phyloP scores from a whole-genome alignment of 1,140 invertebrate genomes.

The Hetaerina americana region DNA sequence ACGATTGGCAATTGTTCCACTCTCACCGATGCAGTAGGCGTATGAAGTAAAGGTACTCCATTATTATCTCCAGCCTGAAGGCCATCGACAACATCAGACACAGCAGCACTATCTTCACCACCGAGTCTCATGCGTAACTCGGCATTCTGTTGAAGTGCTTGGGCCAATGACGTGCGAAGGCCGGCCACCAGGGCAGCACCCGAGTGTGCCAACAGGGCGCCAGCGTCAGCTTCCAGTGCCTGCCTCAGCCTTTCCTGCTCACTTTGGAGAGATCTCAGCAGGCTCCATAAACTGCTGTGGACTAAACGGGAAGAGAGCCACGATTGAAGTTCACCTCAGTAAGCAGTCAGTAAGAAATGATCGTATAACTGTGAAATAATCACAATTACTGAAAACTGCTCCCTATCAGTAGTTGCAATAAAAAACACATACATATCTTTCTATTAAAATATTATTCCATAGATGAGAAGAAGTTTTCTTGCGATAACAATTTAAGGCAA shows the following conservation, averaged over 20 bases:
- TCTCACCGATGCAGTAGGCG: background rate
- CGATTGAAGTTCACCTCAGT: no score
- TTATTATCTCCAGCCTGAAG: background rate
- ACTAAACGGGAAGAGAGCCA: no score
- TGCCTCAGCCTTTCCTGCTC: constrained; percentile 47
- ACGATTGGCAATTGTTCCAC: background rate
- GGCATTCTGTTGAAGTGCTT: constrained; percentile 57
- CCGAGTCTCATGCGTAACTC: constrained; percentile 47
- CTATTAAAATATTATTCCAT: no score
- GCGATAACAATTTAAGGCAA: no score
- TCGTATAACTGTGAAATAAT: no score
- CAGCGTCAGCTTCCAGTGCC: constrained; percentile 34
- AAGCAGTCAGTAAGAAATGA: no score
- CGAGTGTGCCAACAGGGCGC: constrained; percentile 17
- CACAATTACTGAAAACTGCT: no score
- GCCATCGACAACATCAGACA: background rate
- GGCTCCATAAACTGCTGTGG: constrained; percentile 35
- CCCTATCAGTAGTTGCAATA: no score
- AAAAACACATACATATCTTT: no score
- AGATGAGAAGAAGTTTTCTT: no score
- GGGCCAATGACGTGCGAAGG: constrained; percentile 41
- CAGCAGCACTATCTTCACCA: background rate
- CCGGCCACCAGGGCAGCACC: constrained; percentile 31
- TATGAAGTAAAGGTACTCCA: background rate
- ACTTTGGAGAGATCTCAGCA: constrained; percentile 37